Evolutionary conservation across 2,888 invertebrate species (phyloP), one percentile per base, ranked within the genome.

Genomic region (Piscicola geometra): DNA sequence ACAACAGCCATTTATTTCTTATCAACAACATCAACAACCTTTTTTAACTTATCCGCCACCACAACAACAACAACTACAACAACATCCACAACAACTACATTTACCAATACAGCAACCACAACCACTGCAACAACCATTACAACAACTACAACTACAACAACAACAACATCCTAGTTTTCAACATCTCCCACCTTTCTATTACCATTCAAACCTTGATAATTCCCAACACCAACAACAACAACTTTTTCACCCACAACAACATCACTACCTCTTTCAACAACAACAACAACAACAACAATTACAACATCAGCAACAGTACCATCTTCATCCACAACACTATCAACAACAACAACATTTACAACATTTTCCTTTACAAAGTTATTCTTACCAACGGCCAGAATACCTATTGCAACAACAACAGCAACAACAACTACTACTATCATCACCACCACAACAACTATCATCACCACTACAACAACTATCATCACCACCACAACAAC

Each of bases 321-420:
- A 64, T 25, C 25, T 25, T 15, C 30, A 64, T 15, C 12, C n/a
- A 28, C 64, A 64, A 64, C 64, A 64, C 9, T 25, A 9, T 64
- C 64, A 64, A 64, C 64, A 21, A 25, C 64, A 9, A 64, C 64
- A 64, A n/a, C n/a, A n/a, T n/a, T n/a, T n/a, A n/a, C n/a, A n/a
- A n/a, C n/a, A n/a, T n/a, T n/a, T n/a, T n/a, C n/a, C n/a, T n/a
- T n/a, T n/a, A n/a, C n/a, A n/a, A n/a, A n/a, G n/a, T n/a, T n/a
- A n/a, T n/a, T n/a, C n/a, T n/a, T n/a, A n/a, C n/a, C n/a, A n/a
- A n/a, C n/a, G n/a, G n/a, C n/a, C n/a, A n/a, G n/a, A n/a, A n/a
- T n/a, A n/a, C n/a, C n/a, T n/a, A 15, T 28, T 25, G 30, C 64
- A 64, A 64, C n/a, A 28, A 64, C 64, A 64, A 28, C 64, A 9